phyloP scores from a whole-genome alignment of 2,113 vertebrate genomes.

The Sitta europaea region DNA sequence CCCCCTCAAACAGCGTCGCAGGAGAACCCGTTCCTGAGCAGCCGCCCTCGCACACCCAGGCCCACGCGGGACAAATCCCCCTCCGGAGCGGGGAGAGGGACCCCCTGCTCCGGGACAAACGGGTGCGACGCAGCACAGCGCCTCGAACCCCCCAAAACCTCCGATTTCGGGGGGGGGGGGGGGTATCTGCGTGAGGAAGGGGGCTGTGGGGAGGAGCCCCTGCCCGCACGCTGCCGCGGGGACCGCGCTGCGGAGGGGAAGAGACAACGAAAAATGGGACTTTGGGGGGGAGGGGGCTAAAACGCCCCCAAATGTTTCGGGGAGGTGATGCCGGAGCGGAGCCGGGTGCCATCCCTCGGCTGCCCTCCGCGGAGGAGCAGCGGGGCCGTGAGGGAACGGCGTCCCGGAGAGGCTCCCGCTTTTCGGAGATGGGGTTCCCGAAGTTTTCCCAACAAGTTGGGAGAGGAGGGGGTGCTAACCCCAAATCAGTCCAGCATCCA shows the following conservation, averaged over 20 bases:
- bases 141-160: neutral
- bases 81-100: neutral
- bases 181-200: neutral
- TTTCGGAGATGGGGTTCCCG: neutral
- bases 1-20: neutral
- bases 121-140: neutral
- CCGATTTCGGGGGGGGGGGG: neutral
- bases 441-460: neutral
- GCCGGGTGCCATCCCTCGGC: neutral
- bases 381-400: neutral
- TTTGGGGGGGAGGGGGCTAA: neutral
- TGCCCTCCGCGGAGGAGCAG: neutral
- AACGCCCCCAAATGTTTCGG: neutral
- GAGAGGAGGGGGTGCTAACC: neutral
- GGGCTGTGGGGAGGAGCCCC: neutral
- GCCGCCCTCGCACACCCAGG: neutral
- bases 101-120: neutral
- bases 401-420: neutral
- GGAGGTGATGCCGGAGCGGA: neutral
- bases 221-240: neutral
- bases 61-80: neutral
- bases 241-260: neutral
- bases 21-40: neutral
- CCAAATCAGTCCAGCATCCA: neutral
- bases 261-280: neutral